Conservation (phyloP, 1,140 invertebrate species). For the Grapholita molesta region DNA sequence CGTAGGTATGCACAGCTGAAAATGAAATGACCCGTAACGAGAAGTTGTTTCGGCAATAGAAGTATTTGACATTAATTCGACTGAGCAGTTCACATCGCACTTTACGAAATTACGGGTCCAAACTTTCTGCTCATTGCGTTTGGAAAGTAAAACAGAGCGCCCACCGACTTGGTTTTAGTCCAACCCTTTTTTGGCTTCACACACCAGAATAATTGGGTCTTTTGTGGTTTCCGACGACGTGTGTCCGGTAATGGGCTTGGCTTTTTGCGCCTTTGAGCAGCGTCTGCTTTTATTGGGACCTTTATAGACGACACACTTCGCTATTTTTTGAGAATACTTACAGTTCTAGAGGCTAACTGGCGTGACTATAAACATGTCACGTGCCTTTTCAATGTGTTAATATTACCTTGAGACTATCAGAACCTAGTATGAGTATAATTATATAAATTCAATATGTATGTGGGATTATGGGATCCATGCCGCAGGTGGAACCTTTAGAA, state of each 20-base stretch:
- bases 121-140: conserved; percentile 22
- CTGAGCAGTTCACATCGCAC: neutral
- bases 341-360: neutral
- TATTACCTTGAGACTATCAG: too few species aligned
- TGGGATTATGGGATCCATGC: too few species aligned
- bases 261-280: conserved; percentile 46
- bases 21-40: neutral
- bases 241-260: conserved; percentile 48
- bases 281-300: conserved; percentile 27
- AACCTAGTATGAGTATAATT: too few species aligned
- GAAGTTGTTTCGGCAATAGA: neutral
- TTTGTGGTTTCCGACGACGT: conserved; percentile 53
- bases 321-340: conserved; percentile 28
- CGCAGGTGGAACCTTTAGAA: too few species aligned
- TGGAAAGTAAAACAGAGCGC: conserved; percentile 38
- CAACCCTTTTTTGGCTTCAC: conserved; percentile 54
- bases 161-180: conserved; percentile 40
- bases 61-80: neutral
- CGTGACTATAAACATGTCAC: neutral
- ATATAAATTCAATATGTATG: too few species aligned
- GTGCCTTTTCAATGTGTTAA: neutral
- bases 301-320: conserved; percentile 29
- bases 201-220: conserved; percentile 55
- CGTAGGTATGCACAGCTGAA: neutral
- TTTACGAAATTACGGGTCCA: neutral